A percentile compares a stretch with the other conserved stretches of the same genome.
Conservation (phyloP, 2,888 invertebrate genomes). For the Sicus ferrugineus region DNA sequence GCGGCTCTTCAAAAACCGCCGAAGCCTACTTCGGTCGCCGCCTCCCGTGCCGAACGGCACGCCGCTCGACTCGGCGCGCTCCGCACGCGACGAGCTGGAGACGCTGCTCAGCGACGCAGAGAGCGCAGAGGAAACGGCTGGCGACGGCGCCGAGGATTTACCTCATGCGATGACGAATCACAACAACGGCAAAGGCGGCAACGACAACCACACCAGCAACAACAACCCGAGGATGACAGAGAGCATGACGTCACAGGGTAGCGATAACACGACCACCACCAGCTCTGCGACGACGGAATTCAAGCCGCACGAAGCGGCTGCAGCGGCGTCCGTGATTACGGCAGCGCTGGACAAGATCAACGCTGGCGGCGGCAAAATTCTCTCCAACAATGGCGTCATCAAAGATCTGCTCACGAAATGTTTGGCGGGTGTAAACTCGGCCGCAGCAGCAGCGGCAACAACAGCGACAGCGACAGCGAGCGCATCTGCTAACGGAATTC, state of each 20-base stretch:
- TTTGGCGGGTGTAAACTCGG: background rate
- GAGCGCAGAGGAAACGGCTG: background rate
- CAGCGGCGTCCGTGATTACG: conserved; percentile 3
- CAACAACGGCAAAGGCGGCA: background rate
- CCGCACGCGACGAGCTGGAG: background rate
- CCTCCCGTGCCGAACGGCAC: conserved; percentile 39
- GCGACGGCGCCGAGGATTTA: conserved; percentile 20
- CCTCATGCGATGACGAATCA: conserved; percentile 24
- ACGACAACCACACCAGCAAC: background rate
- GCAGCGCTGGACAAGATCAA: conserved; percentile 10
- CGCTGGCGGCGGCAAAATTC: background rate
- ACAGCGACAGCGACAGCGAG: background rate
- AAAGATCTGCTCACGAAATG: conserved; percentile 19
- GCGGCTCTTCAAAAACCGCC: conserved; percentile 33
- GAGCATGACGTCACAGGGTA: conserved; percentile 7
- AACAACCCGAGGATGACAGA: background rate
- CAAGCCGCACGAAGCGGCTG: background rate
- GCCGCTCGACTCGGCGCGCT: conserved; percentile 36
- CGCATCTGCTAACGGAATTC: too few relatives aligned
- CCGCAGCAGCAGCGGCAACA: background rate
- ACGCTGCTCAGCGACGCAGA: background rate
- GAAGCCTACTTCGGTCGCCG: conserved; percentile 33
- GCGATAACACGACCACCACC: background rate
- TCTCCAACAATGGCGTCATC: conserved; percentile 6
- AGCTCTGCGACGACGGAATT: background rate